Percentiles rank a stretch among this genome's conserved stretches.
phyloP scores from a whole-genome alignment of 2,797 vertebrate genomes.

The Carcharodon carcharias region DNA sequence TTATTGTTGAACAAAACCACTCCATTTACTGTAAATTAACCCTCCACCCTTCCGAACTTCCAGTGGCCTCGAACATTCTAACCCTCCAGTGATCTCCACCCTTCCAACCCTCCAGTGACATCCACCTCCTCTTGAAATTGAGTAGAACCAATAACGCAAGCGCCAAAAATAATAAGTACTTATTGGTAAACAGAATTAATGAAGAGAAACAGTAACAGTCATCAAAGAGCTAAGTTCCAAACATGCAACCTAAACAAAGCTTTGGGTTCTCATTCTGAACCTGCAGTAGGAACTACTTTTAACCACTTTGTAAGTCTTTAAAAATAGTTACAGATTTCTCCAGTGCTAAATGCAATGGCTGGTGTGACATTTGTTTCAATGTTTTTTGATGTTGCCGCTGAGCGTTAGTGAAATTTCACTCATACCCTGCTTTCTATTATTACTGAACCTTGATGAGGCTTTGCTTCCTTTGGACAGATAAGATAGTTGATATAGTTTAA shows the following conservation, averaged over 20 bases:
- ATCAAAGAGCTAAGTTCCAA: background rate
- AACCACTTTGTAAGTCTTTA: background rate
- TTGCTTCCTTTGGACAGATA: no score
- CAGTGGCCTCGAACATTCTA: no score
- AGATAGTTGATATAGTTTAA: no score
- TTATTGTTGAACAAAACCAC: background rate
- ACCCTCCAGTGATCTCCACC: background rate
- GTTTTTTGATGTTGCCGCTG: no score
- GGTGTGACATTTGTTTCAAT: background rate
- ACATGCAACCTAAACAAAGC: background rate
- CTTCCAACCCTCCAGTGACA: no score
- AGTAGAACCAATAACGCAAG: background rate
- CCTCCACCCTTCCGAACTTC: no score
- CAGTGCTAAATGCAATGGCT: background rate
- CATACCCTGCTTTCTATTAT: no score
- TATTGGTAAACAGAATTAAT: background rate
- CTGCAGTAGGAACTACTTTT: background rate
- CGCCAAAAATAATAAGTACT: background rate
- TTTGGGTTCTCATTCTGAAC: background rate
- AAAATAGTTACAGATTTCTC: background rate
- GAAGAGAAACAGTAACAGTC: background rate
- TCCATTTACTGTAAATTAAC: background rate
- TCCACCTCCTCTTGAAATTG: background rate
- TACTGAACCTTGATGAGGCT: no score
- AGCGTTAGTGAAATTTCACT: no score